phyloP scores from a whole-genome alignment of 2,797 vertebrate genomes.

The Pipistrellus kuhlii region DNA sequence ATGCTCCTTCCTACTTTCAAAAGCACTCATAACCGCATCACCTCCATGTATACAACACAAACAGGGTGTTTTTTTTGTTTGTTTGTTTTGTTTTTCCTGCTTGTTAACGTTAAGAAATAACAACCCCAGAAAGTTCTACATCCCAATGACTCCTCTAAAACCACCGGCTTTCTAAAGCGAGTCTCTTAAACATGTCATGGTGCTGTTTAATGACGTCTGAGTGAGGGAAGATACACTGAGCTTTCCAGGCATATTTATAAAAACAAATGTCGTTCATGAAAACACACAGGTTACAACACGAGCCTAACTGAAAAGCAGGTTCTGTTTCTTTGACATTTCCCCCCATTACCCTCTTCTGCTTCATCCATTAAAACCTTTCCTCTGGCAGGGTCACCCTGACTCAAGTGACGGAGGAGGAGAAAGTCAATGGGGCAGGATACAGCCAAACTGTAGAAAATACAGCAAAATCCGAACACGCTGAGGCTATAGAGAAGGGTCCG shows the following conservation, averaged over 20 bases:
- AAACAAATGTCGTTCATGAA: slow-evolving; percentile 74
- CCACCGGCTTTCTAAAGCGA: background rate
- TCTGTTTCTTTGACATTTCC: slow-evolving; percentile 65
- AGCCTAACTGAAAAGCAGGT: slow-evolving; percentile 68
- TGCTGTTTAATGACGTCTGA: background rate
- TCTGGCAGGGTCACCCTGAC: slow-evolving; percentile 85
- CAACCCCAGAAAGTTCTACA: background rate
- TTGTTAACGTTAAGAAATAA: slow-evolving; percentile 23
- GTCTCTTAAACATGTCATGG: background rate
- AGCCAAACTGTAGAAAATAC: slow-evolving; percentile 74
- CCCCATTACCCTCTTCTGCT: slow-evolving; percentile 78
- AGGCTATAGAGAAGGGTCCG: slow-evolving; percentile 14
- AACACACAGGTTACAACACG: slow-evolving; percentile 70
- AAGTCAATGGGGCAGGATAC: slow-evolving; percentile 36
- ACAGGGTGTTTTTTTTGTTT: too few relatives aligned
- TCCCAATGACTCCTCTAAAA: background rate
- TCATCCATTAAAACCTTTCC: slow-evolving; percentile 87
- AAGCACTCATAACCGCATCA: background rate
- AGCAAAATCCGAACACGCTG: slow-evolving; percentile 76
- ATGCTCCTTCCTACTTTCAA: background rate
- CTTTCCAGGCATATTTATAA: slow-evolving; percentile 58
- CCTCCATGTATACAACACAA: background rate
- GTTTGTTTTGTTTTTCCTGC: background rate
- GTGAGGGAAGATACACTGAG: background rate
- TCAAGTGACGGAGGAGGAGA: slow-evolving; percentile 74